A percentile compares a stretch with the other conserved stretches of the same genome.
Evolutionary conservation across 53 echinoderm and acorn worm species (phyloP).

Genomic region (Astropecten irregularis): DNA sequence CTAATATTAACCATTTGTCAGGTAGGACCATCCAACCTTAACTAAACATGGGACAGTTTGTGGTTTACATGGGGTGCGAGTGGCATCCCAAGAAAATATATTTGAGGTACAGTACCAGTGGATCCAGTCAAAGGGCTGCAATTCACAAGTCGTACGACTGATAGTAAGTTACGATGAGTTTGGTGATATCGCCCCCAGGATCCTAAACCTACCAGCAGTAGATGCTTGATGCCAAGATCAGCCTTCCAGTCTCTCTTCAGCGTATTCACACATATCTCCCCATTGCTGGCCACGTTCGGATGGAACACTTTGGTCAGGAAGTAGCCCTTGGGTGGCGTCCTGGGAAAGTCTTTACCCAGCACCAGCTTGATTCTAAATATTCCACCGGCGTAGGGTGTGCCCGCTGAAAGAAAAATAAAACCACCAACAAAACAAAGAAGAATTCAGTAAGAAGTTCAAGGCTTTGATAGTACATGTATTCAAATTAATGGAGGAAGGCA

Average conservation of each 20-base stretch:
- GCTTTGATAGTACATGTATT: too few relatives aligned
- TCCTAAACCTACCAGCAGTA: constrained; percentile 90
- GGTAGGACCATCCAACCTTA: too few relatives aligned
- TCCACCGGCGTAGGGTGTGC: constrained; percentile 93
- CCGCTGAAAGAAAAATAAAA: constrained; percentile 62
- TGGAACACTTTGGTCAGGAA: constrained; percentile 99
- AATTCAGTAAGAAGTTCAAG: background rate
- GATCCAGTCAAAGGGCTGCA: too few relatives aligned
- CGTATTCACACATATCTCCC: constrained; percentile 98
- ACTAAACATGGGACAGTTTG: too few relatives aligned
- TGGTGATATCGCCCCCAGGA: too few relatives aligned
- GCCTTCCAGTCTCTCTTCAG: constrained; percentile 98
- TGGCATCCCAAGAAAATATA: too few relatives aligned
- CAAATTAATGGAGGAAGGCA: too few relatives aligned
- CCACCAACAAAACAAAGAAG: background rate
- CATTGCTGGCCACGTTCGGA: constrained; percentile 96
- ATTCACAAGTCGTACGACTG: too few relatives aligned
- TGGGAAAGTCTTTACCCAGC: constrained; percentile 91
- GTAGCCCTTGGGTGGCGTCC: constrained; percentile 93
- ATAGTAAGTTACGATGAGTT: too few relatives aligned
- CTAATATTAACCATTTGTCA: too few relatives aligned
- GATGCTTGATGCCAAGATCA: constrained; percentile 92
- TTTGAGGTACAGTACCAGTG: too few relatives aligned
- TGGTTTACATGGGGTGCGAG: too few relatives aligned
- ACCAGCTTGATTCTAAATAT: constrained; percentile 90